Conservation (phyloP, 92 coral and sea anemone species). For the Porites cylindrica region DNA sequence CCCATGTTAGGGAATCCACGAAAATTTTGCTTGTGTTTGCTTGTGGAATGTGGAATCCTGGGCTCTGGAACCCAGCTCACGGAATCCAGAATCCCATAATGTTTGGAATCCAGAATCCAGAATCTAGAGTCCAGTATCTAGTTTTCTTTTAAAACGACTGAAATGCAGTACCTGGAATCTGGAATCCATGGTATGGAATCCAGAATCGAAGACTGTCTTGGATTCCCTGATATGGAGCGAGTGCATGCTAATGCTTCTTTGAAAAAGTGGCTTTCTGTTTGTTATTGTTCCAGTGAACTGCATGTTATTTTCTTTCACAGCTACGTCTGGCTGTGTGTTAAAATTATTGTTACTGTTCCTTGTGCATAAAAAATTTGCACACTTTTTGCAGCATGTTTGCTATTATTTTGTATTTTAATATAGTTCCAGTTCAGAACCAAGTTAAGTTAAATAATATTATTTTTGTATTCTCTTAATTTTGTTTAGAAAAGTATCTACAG, state of each 20-base stretch:
- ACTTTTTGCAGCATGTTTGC: background rate
- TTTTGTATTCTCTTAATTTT: slow-evolving; percentile 23
- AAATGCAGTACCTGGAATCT: too few species aligned
- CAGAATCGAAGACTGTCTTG: too few species aligned
- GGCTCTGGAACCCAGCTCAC: too few species aligned
- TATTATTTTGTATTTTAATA: background rate
- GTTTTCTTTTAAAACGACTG: background rate
- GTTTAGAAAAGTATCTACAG: background rate
- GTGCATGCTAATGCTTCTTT: background rate
- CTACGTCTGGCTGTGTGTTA: background rate
- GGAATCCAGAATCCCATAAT: too few species aligned
- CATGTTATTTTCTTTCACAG: background rate
- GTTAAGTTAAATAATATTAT: slow-evolving; percentile 11
- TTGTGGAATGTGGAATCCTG: too few species aligned
- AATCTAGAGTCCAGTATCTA: too few species aligned
- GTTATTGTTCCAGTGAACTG: background rate
- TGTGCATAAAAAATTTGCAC: background rate
- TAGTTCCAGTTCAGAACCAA: background rate
- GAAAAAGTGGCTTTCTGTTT: background rate
- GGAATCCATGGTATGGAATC: too few species aligned
- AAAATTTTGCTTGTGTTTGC: too few species aligned
- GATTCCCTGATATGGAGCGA: background rate
- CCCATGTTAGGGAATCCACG: too few species aligned
- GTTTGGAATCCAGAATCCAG: too few species aligned
- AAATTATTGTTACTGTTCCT: background rate